Conservation (phyloP, 2,888 invertebrate species). For the Tachina lurida region DNA sequence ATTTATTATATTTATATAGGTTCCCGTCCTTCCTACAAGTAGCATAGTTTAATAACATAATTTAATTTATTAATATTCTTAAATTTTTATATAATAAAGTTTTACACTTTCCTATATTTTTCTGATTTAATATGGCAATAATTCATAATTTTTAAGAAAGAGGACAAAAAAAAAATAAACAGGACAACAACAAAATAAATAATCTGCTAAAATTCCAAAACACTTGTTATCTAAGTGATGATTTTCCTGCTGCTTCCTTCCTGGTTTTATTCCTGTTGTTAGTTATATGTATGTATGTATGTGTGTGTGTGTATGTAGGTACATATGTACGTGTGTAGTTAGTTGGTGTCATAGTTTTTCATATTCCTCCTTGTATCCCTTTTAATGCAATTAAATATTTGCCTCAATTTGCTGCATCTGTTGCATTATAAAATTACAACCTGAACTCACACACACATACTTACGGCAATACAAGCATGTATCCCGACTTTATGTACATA, state of each 20-base stretch:
- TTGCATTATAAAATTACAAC: slow-evolving; percentile 66
- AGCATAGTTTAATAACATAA: too few relatives aligned
- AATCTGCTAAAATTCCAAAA: slow-evolving; percentile 53
- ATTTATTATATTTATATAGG: too few relatives aligned
- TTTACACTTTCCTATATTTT: not conserved
- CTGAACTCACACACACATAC: slow-evolving; percentile 37
- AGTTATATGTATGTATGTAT: not conserved
- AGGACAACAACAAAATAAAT: not conserved
- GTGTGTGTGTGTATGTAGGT: too few relatives aligned
- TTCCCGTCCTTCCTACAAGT: too few relatives aligned
- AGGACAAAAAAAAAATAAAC: not conserved
- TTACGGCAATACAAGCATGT: too few relatives aligned
- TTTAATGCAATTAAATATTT: slow-evolving; percentile 66
- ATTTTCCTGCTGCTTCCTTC: slow-evolving; percentile 49
- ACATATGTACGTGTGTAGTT: not conserved
- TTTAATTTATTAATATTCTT: too few relatives aligned
- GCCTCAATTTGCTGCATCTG: slow-evolving; percentile 67
- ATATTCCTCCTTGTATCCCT: not conserved
- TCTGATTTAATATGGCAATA: not conserved
- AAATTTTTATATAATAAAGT: too few relatives aligned
- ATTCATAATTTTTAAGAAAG: not conserved
- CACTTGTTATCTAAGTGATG: slow-evolving; percentile 61
- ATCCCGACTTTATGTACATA: not conserved
- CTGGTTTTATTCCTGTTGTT: slow-evolving; percentile 19
- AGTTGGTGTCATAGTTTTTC: slow-evolving; percentile 31